Evolutionary conservation across 2,797 vertebrate genomes (phyloP).

Genomic region (Dromococcyx pavoninus): DNA sequence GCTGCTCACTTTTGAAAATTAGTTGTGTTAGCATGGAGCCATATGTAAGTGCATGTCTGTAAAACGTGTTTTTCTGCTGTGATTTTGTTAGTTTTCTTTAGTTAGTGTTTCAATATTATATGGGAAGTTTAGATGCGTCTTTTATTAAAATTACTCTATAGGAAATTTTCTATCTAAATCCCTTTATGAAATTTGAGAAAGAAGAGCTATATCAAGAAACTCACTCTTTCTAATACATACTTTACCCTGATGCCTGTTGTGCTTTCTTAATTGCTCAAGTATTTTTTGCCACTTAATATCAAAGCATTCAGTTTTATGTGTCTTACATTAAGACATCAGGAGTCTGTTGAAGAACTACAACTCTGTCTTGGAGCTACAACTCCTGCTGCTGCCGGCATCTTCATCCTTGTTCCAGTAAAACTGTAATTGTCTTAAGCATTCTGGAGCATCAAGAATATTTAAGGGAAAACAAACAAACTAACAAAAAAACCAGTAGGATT

Average conservation of each 20-base stretch:
- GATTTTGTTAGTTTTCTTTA: neutral
- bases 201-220: neutral
- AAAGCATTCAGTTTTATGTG: neutral
- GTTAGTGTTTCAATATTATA: neutral
- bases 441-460: neutral
- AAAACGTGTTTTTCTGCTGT: neutral
- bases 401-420: neutral
- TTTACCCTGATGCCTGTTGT: neutral
- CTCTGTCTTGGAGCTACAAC: neutral
- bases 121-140: neutral
- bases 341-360: neutral
- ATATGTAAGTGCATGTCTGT: neutral
- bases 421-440: neutral
- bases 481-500: neutral
- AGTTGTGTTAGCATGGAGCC: neutral
- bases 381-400: neutral
- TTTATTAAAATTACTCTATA: neutral
- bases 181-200: neutral
- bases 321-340: neutral
- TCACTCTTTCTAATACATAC: accelerated
- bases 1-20: neutral
- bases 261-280: neutral
- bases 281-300: neutral
- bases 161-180: neutral
- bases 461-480: neutral